A percentile compares a stretch with the other conserved stretches of the same genome.
These are phyloP conservation scores for Saiga tatarica DNA, from an alignment of 2,113 vertebrate species.

Conservation along the genomic window DNA sequence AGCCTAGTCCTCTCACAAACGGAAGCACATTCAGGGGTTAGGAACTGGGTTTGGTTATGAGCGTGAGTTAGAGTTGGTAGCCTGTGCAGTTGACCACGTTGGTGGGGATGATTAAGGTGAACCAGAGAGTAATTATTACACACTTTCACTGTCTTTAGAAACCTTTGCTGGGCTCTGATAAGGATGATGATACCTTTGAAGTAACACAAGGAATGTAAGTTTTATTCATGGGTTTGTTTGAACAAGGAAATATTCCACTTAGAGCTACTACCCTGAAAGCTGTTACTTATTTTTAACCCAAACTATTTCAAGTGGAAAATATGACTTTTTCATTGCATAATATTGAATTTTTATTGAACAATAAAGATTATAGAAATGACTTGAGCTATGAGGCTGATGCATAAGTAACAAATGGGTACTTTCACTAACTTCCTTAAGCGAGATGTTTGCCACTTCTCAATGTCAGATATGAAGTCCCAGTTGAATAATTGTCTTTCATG, in stretches of 20 bases:
- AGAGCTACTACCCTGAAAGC: not conserved
- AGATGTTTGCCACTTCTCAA: not conserved
- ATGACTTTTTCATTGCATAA: not conserved
- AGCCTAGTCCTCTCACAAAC: not conserved
- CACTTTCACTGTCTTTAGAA: not conserved
- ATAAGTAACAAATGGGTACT: not conserved
- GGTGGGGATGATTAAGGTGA: not conserved
- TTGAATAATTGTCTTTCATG: not conserved
- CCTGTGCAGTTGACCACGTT: not conserved
- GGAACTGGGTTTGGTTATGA: not conserved
- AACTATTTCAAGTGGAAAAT: constrained; percentile 1
- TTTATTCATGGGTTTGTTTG: not conserved
- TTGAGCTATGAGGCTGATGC: not conserved
- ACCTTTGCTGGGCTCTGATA: not conserved
- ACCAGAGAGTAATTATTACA: not conserved
- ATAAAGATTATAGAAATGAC: not conserved
- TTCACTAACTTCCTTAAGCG: not conserved
- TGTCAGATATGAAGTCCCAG: not conserved
- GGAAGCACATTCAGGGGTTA: not conserved
- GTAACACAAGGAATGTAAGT: not conserved
- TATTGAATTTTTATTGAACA: not conserved
- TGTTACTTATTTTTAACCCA: constrained; percentile 13
- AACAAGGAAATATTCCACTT: not conserved
- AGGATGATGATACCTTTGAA: not conserved
- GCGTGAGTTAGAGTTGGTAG: not conserved